A percentile compares a stretch with the other conserved stretches of the same genome.
Conservation (phyloP, 2,797 vertebrate species). For the Salmo trutta region DNA sequence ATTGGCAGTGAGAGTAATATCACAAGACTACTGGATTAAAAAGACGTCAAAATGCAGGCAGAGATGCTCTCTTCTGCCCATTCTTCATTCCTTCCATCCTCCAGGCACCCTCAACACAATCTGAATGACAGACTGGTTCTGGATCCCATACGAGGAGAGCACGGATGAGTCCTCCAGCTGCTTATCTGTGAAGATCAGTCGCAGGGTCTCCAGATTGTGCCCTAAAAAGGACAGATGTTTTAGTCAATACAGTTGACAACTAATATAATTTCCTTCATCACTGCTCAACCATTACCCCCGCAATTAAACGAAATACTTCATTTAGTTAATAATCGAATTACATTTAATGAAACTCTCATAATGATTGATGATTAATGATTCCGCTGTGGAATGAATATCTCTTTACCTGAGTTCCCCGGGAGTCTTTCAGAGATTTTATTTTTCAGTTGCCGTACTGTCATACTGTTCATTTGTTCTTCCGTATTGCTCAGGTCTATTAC, state of each 20-base stretch:
- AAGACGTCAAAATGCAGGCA: background rate
- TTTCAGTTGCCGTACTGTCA: constrained; percentile 59
- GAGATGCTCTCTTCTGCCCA: background rate
- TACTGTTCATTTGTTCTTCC: constrained; percentile 58
- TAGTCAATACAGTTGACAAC: background rate
- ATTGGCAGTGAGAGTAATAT: background rate
- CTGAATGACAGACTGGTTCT: constrained; percentile 60
- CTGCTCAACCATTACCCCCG: background rate
- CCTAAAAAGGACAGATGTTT: constrained; percentile 13
- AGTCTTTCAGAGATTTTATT: constrained; percentile 56
- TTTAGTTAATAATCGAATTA: background rate
- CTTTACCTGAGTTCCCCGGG: constrained; percentile 49
- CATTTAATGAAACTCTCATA: background rate
- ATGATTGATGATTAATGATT: background rate
- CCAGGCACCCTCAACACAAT: constrained; percentile 61
- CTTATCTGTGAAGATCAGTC: constrained; percentile 61
- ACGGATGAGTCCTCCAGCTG: constrained; percentile 28
- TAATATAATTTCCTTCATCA: background rate
- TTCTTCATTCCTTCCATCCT: no score
- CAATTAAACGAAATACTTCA: background rate
- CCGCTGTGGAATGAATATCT: background rate
- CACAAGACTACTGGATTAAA: background rate
- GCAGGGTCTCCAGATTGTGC: constrained; percentile 5
- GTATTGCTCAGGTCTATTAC: constrained; percentile 60
- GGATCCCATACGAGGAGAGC: constrained; percentile 55